Evolutionary conservation across 2,888 invertebrate species (phyloP), one percentile per base, ranked within the genome.

Genomic region (Sinohyriopsis cumingii): DNA sequence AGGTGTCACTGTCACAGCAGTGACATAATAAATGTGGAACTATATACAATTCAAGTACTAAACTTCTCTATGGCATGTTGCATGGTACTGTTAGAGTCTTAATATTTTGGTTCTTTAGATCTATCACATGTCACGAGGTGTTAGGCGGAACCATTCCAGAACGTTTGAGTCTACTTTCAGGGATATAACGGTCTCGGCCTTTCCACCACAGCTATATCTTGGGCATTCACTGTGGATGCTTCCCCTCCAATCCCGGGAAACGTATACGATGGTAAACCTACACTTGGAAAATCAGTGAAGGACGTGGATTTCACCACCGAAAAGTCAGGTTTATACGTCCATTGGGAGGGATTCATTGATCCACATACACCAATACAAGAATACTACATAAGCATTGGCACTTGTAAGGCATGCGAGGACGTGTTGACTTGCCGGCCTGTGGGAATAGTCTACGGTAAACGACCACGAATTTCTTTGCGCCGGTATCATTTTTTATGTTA

Each of bases 311-410:
- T 73, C 63, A 72, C 72, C 24, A 73, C 71, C 15, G 72, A 73
- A 19, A 68, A 66, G 25, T 66, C 72, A 3, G 57, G 63, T 25
- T n/a, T 80, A 19, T 55, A 73, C 65, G 78, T 71, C 18, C 74
- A 65, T 57, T 82, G 80, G 80, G 73, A 76, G 54, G 79, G 73
- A 15, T 80, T 82, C 55, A 69, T 71, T 68, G 82, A 82, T 61
- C 74, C 78, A 25, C 82, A 82, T 45, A 72, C 77, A n/a, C 60
- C 72, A n/a, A 71, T 82, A 18, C 63, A 62, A 22, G 77, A 78
- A 45, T 78, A 77, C 67, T 73, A 61, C 33, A 60, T 80, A 45
- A 45, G 45, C 12, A 45, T 15, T 45, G 45, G 45, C 45, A 45
- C 45, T 45, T 45, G 45, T 15, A 45, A 45, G 45, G 45, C 45